These are phyloP conservation scores for Myotis myotis DNA, from an alignment of 2,797 vertebrate species.

Conservation along the genomic window DNA sequence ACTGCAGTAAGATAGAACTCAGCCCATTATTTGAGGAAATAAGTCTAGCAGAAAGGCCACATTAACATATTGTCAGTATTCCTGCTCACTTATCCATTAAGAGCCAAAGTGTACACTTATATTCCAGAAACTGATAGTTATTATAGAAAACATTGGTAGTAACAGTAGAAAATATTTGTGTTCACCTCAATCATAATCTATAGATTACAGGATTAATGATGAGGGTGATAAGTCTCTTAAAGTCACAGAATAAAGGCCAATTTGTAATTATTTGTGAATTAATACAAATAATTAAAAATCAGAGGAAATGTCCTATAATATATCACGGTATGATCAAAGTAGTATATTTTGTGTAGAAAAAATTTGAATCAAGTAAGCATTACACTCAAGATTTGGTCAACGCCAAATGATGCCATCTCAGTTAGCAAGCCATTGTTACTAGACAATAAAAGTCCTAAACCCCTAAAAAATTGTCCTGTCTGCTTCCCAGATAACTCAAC, in stretches of 20 bases:
- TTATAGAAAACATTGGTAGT: neutral
- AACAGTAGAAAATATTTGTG: conserved; percentile 10
- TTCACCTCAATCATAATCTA: conserved; percentile 1
- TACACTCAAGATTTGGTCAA: neutral
- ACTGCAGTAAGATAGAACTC: neutral
- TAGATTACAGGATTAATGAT: neutral
- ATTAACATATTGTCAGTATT: conserved; percentile 49
- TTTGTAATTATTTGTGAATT: conserved; percentile 19
- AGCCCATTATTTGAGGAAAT: neutral
- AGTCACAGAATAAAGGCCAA: neutral
- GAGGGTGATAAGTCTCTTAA: neutral
- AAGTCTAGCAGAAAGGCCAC: neutral
- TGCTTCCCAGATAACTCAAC: neutral
- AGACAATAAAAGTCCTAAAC: neutral
- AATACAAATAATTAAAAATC: neutral
- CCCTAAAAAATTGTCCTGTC: neutral
- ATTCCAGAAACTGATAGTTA: conserved; percentile 22
- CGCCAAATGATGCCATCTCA: neutral
- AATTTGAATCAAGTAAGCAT: neutral
- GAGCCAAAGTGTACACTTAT: neutral
- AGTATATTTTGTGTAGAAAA: neutral
- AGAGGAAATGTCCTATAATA: neutral
- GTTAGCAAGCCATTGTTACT: neutral
- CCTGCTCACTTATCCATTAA: conserved; percentile 28
- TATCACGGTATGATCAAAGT: neutral